phyloP scores from a whole-genome alignment of 2,888 invertebrate species.

The Hoplodrina blanda region DNA sequence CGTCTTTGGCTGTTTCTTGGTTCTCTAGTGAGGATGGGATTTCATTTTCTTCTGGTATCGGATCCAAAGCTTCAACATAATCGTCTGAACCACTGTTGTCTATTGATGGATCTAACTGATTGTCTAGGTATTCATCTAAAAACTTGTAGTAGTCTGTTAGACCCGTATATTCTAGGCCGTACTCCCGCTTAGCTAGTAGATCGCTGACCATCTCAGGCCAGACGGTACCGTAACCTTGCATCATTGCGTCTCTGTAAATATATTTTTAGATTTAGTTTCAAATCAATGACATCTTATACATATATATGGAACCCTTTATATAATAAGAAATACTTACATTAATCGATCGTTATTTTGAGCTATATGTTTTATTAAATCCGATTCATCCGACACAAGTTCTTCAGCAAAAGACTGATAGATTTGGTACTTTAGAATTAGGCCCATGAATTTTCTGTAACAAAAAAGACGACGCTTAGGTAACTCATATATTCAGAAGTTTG shows the following conservation, averaged over 20 bases:
- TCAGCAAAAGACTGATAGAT: constrained; percentile 88
- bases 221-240: constrained; percentile 82
- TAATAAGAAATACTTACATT: constrained; percentile 77
- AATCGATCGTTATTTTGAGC: constrained; percentile 82
- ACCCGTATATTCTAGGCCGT: constrained; percentile 87
- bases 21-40: constrained; percentile 67
- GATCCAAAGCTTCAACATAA: constrained; percentile 79
- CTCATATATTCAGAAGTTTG: background rate
- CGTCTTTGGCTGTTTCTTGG: constrained; percentile 38
- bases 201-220: constrained; percentile 89
- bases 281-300: background rate
- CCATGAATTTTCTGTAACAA: constrained; percentile 90
- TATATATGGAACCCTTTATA: background rate
- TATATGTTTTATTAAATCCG: constrained; percentile 83
- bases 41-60: constrained; percentile 76
- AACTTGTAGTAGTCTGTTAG: constrained; percentile 90
- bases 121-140: constrained; percentile 89
- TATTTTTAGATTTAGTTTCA: background rate
- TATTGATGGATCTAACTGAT: constrained; percentile 81
- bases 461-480: background rate
- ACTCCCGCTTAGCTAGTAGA: constrained; percentile 84
- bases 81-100: constrained; percentile 75
- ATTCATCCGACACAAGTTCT: constrained; percentile 84
- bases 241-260: constrained; percentile 82
- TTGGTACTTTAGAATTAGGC: constrained; percentile 90